phyloP scores from a whole-genome alignment of 2,797 vertebrate species.

The Zalophus californianus region DNA sequence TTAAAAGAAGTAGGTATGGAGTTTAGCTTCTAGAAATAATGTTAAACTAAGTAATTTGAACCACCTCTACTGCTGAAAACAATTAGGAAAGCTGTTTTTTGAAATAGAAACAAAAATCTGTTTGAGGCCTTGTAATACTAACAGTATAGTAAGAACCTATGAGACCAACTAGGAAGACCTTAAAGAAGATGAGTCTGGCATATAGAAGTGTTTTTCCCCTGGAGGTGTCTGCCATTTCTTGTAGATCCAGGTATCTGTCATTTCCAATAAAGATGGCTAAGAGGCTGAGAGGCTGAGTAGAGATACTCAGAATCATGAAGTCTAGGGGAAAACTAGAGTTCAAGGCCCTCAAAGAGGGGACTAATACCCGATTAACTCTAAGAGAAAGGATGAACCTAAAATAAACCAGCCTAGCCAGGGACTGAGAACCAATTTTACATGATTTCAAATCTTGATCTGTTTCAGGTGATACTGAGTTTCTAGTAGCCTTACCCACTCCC shows the following conservation, averaged over 20 bases:
- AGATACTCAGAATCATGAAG: background rate
- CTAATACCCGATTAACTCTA: background rate
- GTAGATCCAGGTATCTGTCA: background rate
- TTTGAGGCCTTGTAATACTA: background rate
- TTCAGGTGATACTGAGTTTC: background rate
- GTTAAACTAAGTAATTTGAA: constrained; percentile 39
- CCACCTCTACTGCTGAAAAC: background rate
- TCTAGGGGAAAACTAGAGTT: background rate
- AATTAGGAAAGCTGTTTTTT: background rate
- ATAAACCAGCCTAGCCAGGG: background rate
- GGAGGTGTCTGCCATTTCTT: background rate
- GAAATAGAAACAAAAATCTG: background rate
- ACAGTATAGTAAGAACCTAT: background rate
- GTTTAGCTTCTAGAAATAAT: constrained; percentile 51
- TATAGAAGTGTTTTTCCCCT: background rate
- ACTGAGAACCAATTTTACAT: constrained; percentile 33
- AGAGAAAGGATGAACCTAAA: constrained; percentile 18
- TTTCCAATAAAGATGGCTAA: constrained; percentile 38
- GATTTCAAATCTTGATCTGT: constrained; percentile 57
- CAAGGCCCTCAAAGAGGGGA: background rate
- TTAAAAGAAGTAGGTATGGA: background rate
- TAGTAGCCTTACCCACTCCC: background rate
- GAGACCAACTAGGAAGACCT: background rate
- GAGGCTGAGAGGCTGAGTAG: background rate
- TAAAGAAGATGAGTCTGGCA: background rate